Evolutionary conservation across 2,888 invertebrate genomes (phyloP).

Genomic region (Epistrophe eligans): DNA sequence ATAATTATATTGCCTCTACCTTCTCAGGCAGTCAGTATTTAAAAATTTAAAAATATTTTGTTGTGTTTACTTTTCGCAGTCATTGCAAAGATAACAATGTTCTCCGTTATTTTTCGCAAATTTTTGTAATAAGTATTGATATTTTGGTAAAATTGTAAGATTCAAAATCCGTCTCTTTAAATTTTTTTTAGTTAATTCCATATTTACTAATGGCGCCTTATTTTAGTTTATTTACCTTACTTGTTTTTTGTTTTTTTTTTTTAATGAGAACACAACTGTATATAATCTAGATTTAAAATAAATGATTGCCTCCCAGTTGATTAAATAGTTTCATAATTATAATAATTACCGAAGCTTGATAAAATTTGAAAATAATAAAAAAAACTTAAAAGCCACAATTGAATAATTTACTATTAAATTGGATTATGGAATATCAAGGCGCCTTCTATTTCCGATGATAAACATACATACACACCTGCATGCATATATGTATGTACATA

Average conservation of each 20-base stretch:
- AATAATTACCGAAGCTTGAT: background rate
- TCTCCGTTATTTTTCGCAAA: background rate
- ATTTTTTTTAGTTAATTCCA: no score
- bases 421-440: slow-evolving; percentile 29
- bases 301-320: background rate
- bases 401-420: slow-evolving; percentile 27
- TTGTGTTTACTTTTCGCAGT: background rate
- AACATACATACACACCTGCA: no score
- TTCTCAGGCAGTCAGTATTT: slow-evolving; percentile 5
- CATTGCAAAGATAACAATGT: background rate
- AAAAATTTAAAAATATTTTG: background rate
- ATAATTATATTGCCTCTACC: background rate
- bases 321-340: slow-evolving; percentile 14
- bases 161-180: no score
- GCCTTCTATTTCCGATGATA: slow-evolving; percentile 19
- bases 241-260: no score
- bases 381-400: background rate
- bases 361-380: background rate
- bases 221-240: no score
- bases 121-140: no score
- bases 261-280: background rate
- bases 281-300: background rate
- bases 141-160: no score
- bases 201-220: no score
- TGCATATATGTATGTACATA: background rate